Conservation (phyloP, 1,140 invertebrate species). For the Drosophila erecta region DNA sequence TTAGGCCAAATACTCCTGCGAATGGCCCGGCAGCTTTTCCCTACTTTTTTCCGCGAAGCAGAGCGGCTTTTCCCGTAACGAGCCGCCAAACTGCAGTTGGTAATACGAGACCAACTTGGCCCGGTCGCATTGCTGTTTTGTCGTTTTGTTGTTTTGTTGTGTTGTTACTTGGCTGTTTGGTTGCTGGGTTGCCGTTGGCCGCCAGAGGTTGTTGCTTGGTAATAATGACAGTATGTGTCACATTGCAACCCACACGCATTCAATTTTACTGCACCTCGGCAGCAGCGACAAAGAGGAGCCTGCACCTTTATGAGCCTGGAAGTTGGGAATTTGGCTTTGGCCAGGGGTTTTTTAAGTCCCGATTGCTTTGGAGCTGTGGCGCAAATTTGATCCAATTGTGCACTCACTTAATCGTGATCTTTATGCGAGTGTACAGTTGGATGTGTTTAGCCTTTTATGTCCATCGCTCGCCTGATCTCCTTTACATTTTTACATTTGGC, state of each 20-base stretch:
- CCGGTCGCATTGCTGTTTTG: slow-evolving; percentile 36
- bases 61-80: slow-evolving; percentile 68
- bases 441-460: slow-evolving; percentile 83
- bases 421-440: slow-evolving; percentile 81
- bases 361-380: slow-evolving; percentile 42
- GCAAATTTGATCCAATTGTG: slow-evolving; percentile 83
- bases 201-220: slow-evolving; percentile 72
- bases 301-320: slow-evolving; percentile 70
- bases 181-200: slow-evolving; percentile 43
- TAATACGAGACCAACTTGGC: slow-evolving; percentile 70
- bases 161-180: slow-evolving; percentile 13
- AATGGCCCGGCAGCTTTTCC: slow-evolving; percentile 7
- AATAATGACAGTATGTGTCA: slow-evolving; percentile 83
- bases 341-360: slow-evolving; percentile 42
- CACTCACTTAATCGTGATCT: slow-evolving; percentile 83
- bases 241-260: slow-evolving; percentile 83
- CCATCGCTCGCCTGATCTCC: slow-evolving; percentile 51
- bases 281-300: slow-evolving; percentile 47
- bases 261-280: slow-evolving; percentile 69
- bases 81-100: slow-evolving; percentile 67
- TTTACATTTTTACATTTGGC: slow-evolving; percentile 50
- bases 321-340: slow-evolving; percentile 40
- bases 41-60: slow-evolving; percentile 13
- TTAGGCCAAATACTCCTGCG: slow-evolving; percentile 35
- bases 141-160: slow-evolving; percentile 28